Evolutionary conservation across 2,888 invertebrate species (phyloP), one percentile per base, ranked within the genome.

Genomic region (Tachina fera): DNA sequence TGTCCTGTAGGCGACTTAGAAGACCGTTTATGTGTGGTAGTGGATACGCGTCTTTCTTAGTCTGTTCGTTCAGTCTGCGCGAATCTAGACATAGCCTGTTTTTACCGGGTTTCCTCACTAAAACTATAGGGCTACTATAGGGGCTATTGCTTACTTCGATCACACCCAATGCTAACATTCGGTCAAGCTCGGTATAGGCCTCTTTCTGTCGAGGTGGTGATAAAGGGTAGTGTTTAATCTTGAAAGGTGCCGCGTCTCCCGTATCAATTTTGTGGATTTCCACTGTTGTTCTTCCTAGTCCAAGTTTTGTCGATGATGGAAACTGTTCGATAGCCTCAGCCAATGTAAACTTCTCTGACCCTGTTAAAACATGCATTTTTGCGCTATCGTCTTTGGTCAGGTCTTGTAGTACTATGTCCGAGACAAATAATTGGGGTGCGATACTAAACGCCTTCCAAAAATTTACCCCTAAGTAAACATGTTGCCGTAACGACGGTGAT

Each of bases 91-190:
- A 77, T 19, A 68, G 39, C 9, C 74, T 9, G 9, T 43, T 53
- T 14, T 74, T 65, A 19, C 75, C 63, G 1, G 75, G 75, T 43
- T 75, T 75, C 14, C 75, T 63, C 9, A 75, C 75, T 31, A 76
- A 41, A 6, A 76, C 76, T 8, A 77, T 43, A 1, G 77, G 77
- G 39, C 68, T 77, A 60, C 68, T 19, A 2, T 77, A 68, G 1
- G 77, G 68, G 1, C 68, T 53, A 41, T 68, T 68, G 39, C 68
- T 68, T 53, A 9, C 51, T 9, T 68, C 68, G 9, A 68, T 53
- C 5, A 68, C 68, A 2, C 53, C 68, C 8, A 68, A 41, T 39
- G 1, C 1, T 53, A 68, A 19, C 41, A 68, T 53, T 6, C 53
- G 39, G 19, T 53, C 68, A 13, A 68, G 9, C 9, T 68, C 68